phyloP scores from a whole-genome alignment of 2,888 invertebrate species.

The Orthonevra nobilis region DNA sequence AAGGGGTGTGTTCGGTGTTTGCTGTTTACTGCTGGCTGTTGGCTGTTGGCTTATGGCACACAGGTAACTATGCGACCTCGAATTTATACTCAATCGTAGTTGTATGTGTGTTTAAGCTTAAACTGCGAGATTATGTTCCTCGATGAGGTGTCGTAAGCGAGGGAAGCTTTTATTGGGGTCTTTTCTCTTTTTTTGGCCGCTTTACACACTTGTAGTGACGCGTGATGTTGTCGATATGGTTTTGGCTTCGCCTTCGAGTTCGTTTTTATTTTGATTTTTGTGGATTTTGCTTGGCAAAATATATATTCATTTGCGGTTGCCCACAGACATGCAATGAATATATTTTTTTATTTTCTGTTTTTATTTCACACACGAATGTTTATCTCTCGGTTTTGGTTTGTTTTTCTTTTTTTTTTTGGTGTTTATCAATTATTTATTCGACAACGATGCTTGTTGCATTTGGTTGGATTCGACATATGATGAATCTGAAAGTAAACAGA shows the following conservation, averaged over 20 bases:
- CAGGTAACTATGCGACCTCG: neutral
- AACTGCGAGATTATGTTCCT: conserved; percentile 7
- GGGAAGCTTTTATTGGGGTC: conserved; percentile 26
- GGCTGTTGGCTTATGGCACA: conserved; percentile 16
- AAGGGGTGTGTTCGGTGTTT: conserved; percentile 57
- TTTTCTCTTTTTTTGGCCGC: conserved; percentile 47
- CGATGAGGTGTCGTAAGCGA: conserved; percentile 1
- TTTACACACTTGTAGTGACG: too few relatives aligned
- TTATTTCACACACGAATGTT: too few relatives aligned
- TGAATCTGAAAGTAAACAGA: conserved; percentile 52
- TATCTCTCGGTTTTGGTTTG: too few relatives aligned
- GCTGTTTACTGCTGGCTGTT: too few relatives aligned
- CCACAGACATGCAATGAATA: conserved; percentile 55
- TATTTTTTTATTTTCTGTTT: conserved; percentile 45
- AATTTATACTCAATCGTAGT: neutral
- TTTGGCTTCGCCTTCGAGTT: conserved; percentile 14
- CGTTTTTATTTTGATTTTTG: conserved; percentile 8
- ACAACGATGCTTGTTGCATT: conserved; percentile 24
- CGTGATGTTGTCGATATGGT: conserved; percentile 1
- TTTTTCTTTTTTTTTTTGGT: too few relatives aligned
- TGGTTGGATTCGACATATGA: conserved; percentile 18
- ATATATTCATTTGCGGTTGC: conserved; percentile 13
- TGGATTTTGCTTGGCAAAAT: conserved; percentile 5
- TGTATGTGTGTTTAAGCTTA: conserved; percentile 18
- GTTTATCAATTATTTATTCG: conserved; percentile 29